phyloP scores from a whole-genome alignment of 2,113 vertebrate genomes.

The Holacanthus passer region DNA sequence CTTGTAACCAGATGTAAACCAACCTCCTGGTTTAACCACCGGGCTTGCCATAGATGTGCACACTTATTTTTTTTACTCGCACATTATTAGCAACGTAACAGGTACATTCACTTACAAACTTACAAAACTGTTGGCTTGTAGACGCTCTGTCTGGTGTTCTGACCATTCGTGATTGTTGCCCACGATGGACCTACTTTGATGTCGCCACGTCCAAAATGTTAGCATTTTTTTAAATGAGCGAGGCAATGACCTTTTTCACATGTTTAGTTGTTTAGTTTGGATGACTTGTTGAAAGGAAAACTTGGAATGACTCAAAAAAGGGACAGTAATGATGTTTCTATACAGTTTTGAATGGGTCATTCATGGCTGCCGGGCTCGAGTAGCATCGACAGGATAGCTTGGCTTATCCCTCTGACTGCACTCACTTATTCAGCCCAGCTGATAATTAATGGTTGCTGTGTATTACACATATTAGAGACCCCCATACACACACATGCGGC shows the following conservation, averaged over 20 bases:
- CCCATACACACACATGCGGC: slow-evolving; percentile 20
- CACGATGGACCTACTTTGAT: neutral
- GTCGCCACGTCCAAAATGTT: neutral
- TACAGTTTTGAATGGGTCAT: neutral
- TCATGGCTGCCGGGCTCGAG: neutral
- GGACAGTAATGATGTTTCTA: neutral
- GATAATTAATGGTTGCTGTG: slow-evolving; percentile 52
- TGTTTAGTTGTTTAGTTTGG: neutral
- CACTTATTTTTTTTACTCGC: neutral
- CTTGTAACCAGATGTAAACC: neutral
- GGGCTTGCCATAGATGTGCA: neutral
- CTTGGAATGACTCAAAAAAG: neutral
- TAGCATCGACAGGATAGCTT: slow-evolving; percentile 4
- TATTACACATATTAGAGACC: slow-evolving; percentile 27
- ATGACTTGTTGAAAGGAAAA: neutral
- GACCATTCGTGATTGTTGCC: neutral
- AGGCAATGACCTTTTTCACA: no score
- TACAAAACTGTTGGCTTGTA: neutral
- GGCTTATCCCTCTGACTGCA: slow-evolving; percentile 3
- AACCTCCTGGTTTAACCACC: neutral
- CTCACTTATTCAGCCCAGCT: slow-evolving; percentile 23
- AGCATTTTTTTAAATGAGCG: no score
- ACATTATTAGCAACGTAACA: neutral
- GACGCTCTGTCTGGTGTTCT: neutral
- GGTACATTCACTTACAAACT: neutral